Percentiles rank a stretch among this genome's conserved stretches.
Evolutionary conservation across 2,113 vertebrate genomes (phyloP).

Genomic region (Balaenoptera acutorostrata): DNA sequence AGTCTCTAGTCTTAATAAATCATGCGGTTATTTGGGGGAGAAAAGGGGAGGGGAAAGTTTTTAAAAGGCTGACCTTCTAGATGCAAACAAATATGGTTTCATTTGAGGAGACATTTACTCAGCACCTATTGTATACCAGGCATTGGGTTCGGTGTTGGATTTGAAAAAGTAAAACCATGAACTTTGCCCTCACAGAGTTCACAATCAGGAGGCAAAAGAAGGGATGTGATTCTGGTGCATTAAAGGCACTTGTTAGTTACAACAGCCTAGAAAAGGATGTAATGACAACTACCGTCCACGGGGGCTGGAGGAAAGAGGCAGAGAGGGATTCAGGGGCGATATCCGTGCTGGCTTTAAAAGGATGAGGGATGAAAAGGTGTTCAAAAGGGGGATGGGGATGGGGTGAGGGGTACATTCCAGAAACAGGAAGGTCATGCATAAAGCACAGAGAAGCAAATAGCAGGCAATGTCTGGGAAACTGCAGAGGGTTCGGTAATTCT

Average conservation of each 20-base stretch:
- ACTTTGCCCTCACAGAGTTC: neutral
- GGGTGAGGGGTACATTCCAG: neutral
- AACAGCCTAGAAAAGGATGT: neutral
- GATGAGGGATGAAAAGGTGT: neutral
- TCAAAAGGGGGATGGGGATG: neutral
- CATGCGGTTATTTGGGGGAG: neutral
- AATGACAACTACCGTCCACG: fast-evolving
- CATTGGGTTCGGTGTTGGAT: neutral
- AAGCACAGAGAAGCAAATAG: neutral
- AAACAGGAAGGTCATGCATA: neutral
- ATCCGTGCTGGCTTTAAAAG: neutral
- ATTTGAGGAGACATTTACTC: neutral
- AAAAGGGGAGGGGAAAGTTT: neutral
- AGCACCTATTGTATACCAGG: neutral
- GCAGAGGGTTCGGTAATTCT: neutral
- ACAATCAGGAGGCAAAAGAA: neutral
- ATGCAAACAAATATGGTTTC: neutral
- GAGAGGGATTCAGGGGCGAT: neutral
- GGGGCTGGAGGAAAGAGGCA: neutral
- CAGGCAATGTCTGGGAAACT: neutral
- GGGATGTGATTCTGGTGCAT: neutral
- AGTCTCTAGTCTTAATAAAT: neutral
- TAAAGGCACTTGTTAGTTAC: neutral
- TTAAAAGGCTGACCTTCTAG: neutral
- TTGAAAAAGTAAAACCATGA: neutral